Percentiles rank a stretch among this genome's conserved stretches.
Evolutionary conservation across 2,113 vertebrate species (phyloP).

Genomic region (Oostethus manadensis): DNA sequence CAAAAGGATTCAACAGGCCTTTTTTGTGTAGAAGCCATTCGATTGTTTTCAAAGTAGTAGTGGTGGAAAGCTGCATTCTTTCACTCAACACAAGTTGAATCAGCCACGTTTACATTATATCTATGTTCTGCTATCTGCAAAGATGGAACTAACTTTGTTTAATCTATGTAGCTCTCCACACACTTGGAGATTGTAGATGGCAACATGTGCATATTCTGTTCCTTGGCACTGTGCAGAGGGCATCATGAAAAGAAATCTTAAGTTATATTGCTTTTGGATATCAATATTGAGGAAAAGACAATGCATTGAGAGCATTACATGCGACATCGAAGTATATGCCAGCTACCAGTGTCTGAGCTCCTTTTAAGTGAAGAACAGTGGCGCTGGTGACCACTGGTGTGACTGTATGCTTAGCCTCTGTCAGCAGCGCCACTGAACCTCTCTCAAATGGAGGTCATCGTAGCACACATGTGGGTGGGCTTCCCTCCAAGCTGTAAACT

Average conservation of each 20-base stretch:
- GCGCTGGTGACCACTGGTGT: conserved; percentile 45
- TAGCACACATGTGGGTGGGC: conserved; percentile 67
- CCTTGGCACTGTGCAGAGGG: neutral
- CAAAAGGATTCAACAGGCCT: neutral
- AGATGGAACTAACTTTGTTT: neutral
- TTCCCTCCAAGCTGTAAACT: conserved; percentile 50
- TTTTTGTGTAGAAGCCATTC: no score
- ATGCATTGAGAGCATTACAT: conserved; percentile 2
- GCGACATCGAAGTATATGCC: neutral
- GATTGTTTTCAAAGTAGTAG: no score
- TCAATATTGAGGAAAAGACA: conserved; percentile 2
- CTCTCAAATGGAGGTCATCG: conserved; percentile 57
- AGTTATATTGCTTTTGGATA: conserved; percentile 5
- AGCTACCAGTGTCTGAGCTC: conserved; percentile 2
- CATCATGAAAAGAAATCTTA: neutral
- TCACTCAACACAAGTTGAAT: neutral
- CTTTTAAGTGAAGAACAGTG: conserved; percentile 37
- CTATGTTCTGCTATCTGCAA: neutral
- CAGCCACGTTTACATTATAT: no score
- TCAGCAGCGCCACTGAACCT: conserved; percentile 66
- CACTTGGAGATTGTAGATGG: neutral
- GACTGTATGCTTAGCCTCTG: conserved; percentile 67
- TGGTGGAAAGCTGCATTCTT: neutral
- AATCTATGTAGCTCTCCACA: neutral
- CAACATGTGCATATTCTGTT: neutral